Evolutionary conservation across 2,888 invertebrate genomes (phyloP).

Genomic region (Serrognathus titanus): DNA sequence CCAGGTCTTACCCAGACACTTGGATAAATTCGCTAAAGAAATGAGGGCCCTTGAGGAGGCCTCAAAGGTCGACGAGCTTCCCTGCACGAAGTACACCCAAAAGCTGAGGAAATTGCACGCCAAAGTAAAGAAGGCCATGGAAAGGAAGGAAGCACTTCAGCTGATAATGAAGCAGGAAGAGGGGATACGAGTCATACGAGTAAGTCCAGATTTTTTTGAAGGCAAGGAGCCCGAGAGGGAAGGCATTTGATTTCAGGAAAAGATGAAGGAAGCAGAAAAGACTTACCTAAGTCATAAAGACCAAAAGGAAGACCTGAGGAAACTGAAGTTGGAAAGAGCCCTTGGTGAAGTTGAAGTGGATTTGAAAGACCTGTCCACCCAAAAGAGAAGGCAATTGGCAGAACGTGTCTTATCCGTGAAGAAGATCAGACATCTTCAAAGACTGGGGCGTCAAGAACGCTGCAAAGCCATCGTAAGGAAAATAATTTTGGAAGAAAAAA

Average conservation of each 20-base stretch:
- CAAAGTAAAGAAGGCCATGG: not conserved
- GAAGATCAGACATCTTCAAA: constrained; percentile 9
- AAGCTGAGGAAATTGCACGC: not conserved
- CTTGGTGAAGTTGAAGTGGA: constrained; percentile 10
- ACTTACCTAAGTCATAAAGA: constrained; percentile 5
- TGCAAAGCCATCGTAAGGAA: constrained; percentile 17
- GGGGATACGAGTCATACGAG: constrained; percentile 17
- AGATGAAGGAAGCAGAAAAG: constrained; percentile 15
- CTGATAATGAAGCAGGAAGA: constrained; percentile 12
- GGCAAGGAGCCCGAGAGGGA: too few species aligned
- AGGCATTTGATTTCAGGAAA: constrained; percentile 7
- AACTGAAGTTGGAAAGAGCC: not conserved
- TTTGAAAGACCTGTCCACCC: constrained; percentile 6
- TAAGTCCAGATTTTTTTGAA: not conserved
- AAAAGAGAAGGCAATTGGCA: constrained; percentile 3
- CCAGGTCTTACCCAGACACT: constrained; percentile 10
- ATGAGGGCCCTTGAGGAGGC: not conserved
- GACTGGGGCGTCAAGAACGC: constrained; percentile 11
- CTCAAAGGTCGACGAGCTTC: not conserved
- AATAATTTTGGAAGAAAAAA: constrained; percentile 19
- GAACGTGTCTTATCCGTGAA: constrained; percentile 20
- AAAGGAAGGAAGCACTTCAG: constrained; percentile 1
- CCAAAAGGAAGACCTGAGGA: constrained; percentile 13
- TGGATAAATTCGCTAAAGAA: constrained; percentile 9
- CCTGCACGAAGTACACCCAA: constrained; percentile 6